phyloP scores from a whole-genome alignment of 2,113 vertebrate genomes.

The Istiophorus platypterus region DNA sequence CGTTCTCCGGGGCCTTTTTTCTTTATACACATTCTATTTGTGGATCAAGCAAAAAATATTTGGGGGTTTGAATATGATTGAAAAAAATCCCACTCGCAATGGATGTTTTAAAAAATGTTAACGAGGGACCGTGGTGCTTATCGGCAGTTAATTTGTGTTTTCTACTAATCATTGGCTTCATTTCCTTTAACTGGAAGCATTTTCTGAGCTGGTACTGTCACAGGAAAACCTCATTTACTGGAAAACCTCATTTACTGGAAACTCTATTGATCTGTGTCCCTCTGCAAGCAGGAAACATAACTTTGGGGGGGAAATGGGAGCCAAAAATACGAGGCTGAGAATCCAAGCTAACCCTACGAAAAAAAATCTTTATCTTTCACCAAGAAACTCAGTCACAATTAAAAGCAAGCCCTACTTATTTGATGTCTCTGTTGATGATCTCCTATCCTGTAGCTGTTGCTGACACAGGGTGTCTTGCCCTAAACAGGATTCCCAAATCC shows the following conservation, averaged over 20 bases:
- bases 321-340: not conserved
- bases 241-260: not conserved
- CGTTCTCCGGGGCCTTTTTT: not conserved
- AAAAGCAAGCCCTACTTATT: not conserved
- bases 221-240: not conserved
- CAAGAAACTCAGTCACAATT: not conserved
- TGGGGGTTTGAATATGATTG: not conserved
- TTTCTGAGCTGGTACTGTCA: not conserved
- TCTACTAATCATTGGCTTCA: no score
- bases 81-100: no score
- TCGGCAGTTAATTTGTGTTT: not conserved
- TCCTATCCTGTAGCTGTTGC: conserved; percentile 3
- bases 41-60: no score
- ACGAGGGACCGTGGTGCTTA: no score
- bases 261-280: not conserved
- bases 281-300: not conserved
- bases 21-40: not conserved
- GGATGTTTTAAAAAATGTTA: no score
- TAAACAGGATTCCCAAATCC: conserved; percentile 17
- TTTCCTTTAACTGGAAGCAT: not conserved
- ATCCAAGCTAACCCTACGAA: not conserved
- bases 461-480: conserved; percentile 3
- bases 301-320: not conserved
- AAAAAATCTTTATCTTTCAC: not conserved
- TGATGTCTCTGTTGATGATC: conserved; percentile 7